Conservation (phyloP, 2,888 invertebrate genomes). For the Nematopogon swammerdamellus region DNA sequence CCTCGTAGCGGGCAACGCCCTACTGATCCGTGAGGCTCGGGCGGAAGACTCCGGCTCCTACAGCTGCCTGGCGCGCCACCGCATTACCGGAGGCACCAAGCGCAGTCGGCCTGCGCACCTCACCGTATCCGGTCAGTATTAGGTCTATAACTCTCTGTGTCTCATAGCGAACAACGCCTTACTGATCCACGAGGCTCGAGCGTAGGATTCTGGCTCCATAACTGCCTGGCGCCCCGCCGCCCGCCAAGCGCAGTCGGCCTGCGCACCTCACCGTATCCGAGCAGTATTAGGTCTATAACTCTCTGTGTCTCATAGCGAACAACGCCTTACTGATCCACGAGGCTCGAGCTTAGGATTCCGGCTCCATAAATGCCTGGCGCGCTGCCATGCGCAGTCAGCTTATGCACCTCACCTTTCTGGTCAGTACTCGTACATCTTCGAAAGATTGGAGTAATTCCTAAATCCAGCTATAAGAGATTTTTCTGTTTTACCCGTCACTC, state of each 20-base stretch:
- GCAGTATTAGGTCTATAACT: conserved; percentile 21
- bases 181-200: conserved; percentile 30
- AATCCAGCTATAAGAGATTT: no score
- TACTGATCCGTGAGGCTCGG: conserved; percentile 30
- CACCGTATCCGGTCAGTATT: conserved; percentile 53
- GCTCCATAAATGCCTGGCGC: conserved; percentile 64
- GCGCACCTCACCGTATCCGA: conserved; percentile 58
- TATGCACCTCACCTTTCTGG: conserved; percentile 57
- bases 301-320: conserved; percentile 23
- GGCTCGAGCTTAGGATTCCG: conserved; percentile 53
- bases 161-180: conserved; percentile 26
- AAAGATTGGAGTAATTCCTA: no score
- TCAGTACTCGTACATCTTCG: conserved; percentile 18
- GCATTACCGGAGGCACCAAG: conserved; percentile 61
- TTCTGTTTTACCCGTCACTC: no score
- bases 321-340: conserved; percentile 29
- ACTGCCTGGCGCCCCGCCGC: conserved; percentile 65
- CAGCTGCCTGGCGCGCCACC: conserved; percentile 66
- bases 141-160: conserved; percentile 11
- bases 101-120: conserved; percentile 61
- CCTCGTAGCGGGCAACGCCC: conserved; percentile 25
- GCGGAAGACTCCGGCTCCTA: conserved; percentile 62
- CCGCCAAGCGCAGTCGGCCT: conserved; percentile 60
- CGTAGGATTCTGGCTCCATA: conserved; percentile 60
- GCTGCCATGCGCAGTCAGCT: conserved; percentile 64